A percentile compares a stretch with the other conserved stretches of the same genome.
Conservation (phyloP, 2,113 vertebrate genomes). For the Bucco capensis region DNA sequence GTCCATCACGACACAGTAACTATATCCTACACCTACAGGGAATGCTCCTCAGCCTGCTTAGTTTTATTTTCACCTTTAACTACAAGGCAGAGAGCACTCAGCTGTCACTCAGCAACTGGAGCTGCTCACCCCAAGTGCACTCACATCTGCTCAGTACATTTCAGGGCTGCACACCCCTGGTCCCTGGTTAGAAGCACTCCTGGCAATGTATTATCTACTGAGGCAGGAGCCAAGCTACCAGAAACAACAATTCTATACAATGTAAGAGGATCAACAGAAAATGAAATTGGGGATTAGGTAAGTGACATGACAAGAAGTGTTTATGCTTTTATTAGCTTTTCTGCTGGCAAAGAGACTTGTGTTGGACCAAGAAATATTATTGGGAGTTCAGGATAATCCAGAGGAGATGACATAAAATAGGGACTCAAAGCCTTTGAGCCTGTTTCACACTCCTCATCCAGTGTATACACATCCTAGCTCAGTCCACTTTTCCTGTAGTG, state of each 20-base stretch:
- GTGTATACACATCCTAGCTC: rapidly evolving
- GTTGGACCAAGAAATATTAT: background rate
- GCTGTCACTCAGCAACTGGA: background rate
- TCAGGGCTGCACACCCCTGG: background rate
- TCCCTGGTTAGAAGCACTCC: background rate
- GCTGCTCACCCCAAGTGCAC: background rate
- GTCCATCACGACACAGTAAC: background rate
- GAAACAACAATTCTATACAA: background rate
- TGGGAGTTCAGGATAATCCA: background rate
- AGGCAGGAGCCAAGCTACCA: background rate
- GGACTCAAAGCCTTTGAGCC: background rate
- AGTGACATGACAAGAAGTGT: background rate
- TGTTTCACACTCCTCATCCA: background rate
- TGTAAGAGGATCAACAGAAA: background rate
- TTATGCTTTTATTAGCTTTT: background rate
- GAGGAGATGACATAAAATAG: background rate
- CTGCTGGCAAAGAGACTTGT: background rate
- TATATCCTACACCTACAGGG: background rate
- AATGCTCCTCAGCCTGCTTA: background rate
- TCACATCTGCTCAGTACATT: rapidly evolving
- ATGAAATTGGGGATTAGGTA: background rate
- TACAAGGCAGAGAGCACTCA: background rate
- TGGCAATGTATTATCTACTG: background rate
- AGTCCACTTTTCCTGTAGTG: background rate
- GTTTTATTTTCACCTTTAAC: background rate